Percentiles rank a stretch among this genome's conserved stretches.
phyloP scores from a whole-genome alignment of 2,797 vertebrate species.

The Sebastes aleutianus region DNA sequence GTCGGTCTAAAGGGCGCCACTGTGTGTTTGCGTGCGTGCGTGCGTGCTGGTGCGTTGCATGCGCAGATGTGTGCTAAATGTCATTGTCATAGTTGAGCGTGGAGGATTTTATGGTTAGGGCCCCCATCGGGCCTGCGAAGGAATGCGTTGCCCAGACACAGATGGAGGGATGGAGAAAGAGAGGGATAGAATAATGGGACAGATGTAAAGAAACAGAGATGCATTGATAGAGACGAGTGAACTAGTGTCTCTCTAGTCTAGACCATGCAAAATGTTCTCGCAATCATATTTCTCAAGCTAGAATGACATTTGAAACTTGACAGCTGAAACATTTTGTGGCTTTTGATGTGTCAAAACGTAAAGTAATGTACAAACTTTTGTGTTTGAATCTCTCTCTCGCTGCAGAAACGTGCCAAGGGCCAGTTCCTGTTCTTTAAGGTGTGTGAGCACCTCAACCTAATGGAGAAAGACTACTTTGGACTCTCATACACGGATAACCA shows the following conservation, averaged over 20 bases:
- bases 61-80: constrained; percentile 66
- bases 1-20: constrained; percentile 57
- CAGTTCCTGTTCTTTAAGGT: constrained; percentile 92
- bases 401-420: constrained; percentile 93
- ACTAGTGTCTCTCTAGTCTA: background rate
- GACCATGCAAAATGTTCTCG: background rate
- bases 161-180: constrained; percentile 16
- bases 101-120: constrained; percentile 63
- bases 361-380: background rate
- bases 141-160: constrained; percentile 58
- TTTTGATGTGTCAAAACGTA: background rate
- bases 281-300: background rate
- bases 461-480: constrained; percentile 98
- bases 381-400: background rate
- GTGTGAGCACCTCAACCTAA: constrained; percentile 93
- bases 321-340: background rate
- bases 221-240: constrained; percentile 17
- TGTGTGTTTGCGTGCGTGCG: constrained; percentile 33
- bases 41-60: background rate
- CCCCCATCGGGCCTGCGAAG: constrained; percentile 22
- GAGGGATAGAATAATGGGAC: constrained; percentile 15
- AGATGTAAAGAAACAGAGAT: constrained; percentile 33
- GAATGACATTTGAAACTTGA: background rate
- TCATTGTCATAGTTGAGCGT: constrained; percentile 70
- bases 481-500: constrained; percentile 87